Percentiles rank a stretch among this genome's conserved stretches.
These are phyloP conservation scores for Heliocidaris erythrogramma DNA, from an alignment of 35 echinoderm and acorn worm genomes.

Conservation along the genomic window DNA sequence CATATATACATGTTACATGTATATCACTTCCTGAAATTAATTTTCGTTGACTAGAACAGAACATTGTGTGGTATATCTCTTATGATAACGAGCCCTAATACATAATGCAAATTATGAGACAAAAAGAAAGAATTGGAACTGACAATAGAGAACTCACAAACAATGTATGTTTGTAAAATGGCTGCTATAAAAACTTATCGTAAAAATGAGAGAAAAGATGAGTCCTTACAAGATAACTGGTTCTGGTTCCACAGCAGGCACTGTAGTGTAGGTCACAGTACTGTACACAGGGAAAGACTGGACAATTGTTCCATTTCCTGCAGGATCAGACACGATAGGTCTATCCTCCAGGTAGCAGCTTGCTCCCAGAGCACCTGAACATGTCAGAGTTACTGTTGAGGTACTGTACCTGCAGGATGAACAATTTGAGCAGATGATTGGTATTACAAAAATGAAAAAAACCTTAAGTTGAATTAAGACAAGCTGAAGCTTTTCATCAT, in stretches of 20 bases:
- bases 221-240: constrained; percentile 80
- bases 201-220: not conserved
- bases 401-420: constrained; percentile 61
- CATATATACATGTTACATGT: too few relatives aligned
- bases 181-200: too few relatives aligned
- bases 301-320: constrained; percentile 48
- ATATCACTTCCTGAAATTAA: too few relatives aligned
- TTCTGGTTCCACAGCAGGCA: constrained; percentile 65
- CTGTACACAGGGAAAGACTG: constrained; percentile 80
- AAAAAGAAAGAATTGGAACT: too few relatives aligned
- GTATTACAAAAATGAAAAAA: not conserved
- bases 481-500: too few relatives aligned
- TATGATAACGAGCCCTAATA: too few relatives aligned
- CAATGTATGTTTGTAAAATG: too few relatives aligned
- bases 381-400: constrained; percentile 58
- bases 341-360: constrained; percentile 47
- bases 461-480: too few relatives aligned
- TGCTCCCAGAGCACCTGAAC: constrained; percentile 58
- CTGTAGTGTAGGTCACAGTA: constrained; percentile 80
- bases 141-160: too few relatives aligned
- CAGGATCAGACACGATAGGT: not conserved
- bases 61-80: too few relatives aligned
- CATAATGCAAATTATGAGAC: too few relatives aligned
- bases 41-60: too few relatives aligned
- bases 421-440: not conserved